Evolutionary conservation across 2,888 invertebrate species (phyloP).

Genomic region (Agrotis clavis): DNA sequence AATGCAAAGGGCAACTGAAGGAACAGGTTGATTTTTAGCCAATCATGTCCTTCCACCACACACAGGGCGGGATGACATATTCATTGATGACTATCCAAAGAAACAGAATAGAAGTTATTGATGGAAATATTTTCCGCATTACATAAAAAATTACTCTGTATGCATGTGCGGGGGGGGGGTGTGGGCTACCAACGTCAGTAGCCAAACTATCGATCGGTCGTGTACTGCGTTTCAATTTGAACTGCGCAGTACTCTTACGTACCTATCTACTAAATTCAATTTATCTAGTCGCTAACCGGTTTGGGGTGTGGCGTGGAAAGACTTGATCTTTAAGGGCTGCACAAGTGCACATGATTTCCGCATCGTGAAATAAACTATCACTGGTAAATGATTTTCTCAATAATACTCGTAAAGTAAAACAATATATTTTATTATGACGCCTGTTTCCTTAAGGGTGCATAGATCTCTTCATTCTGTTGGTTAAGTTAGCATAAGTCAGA

Average conservation of each 20-base stretch:
- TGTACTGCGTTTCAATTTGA: slow-evolving; percentile 34
- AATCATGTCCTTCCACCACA: too few relatives aligned
- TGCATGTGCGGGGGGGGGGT: slow-evolving; percentile 1
- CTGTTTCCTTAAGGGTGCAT: not conserved
- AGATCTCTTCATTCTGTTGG: too few relatives aligned
- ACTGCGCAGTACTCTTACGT: slow-evolving; percentile 33
- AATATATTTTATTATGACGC: not conserved
- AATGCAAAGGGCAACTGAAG: too few relatives aligned
- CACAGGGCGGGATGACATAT: too few relatives aligned
- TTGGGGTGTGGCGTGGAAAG: not conserved
- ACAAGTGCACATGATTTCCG: not conserved
- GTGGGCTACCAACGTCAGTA: not conserved
- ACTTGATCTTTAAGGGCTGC: not conserved
- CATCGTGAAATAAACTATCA: not conserved
- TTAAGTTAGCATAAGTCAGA: too few relatives aligned
- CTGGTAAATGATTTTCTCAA: not conserved
- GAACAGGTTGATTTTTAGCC: too few relatives aligned
- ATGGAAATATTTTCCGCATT: too few relatives aligned
- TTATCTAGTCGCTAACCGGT: not conserved
- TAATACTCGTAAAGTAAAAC: too few relatives aligned
- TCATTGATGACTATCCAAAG: too few relatives aligned
- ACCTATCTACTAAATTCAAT: not conserved
- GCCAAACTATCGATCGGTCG: slow-evolving; percentile 35
- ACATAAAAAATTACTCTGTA: not conserved
- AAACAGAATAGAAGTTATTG: too few relatives aligned